Conservation (phyloP, 2,888 invertebrate genomes). For the Neelides folsomi region DNA sequence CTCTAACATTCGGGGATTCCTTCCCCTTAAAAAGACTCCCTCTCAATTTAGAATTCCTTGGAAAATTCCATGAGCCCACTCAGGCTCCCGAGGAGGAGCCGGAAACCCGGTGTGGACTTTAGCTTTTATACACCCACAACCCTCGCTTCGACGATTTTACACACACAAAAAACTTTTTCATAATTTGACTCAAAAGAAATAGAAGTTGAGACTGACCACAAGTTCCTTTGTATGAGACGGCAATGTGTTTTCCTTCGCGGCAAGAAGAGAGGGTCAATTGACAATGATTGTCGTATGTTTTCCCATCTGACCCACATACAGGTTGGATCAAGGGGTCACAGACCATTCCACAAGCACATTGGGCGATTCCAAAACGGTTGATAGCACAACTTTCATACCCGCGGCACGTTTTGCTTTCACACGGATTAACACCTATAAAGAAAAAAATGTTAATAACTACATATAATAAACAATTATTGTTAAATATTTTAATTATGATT, state of each 20-base stretch:
- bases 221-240: conserved; percentile 48
- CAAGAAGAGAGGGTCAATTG: conserved; percentile 41
- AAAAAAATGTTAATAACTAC: conserved; percentile 7
- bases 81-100: too few relatives aligned
- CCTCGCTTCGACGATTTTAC: too few relatives aligned
- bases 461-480: too few relatives aligned
- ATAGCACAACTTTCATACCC: conserved; percentile 67
- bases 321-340: conserved; percentile 65
- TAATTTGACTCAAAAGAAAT: background rate
- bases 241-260: conserved; percentile 40
- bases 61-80: too few relatives aligned
- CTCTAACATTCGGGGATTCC: too few relatives aligned
- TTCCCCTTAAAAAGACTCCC: too few relatives aligned
- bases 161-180: too few relatives aligned
- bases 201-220: conserved; percentile 45
- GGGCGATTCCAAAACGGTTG: conserved; percentile 65
- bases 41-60: too few relatives aligned
- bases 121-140: too few relatives aligned
- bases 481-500: too few relatives aligned
- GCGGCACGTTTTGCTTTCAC: conserved; percentile 61
- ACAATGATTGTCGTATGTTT: conserved; percentile 44
- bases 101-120: too few relatives aligned
- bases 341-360: conserved; percentile 67
- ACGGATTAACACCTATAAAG: conserved; percentile 60
- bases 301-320: conserved; percentile 36